These are phyloP conservation scores for Agrochola litura DNA, from an alignment of 2,888 invertebrate species.

Conservation along the genomic window DNA sequence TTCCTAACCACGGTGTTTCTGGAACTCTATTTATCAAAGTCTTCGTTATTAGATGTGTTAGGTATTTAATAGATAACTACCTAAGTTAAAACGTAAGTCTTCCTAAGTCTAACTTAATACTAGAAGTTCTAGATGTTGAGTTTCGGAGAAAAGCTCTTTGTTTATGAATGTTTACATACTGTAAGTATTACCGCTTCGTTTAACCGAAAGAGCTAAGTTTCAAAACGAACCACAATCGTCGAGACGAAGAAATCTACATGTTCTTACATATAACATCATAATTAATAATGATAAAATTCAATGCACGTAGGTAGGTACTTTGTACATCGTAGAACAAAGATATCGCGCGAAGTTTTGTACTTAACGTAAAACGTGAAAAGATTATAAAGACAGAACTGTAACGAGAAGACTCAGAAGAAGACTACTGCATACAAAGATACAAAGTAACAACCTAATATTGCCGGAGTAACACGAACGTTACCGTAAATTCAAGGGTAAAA, in stretches of 20 bases:
- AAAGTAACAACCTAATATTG: constrained; percentile 48
- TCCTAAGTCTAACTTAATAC: not conserved
- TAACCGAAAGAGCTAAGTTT: constrained; percentile 15
- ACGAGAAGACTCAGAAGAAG: constrained; percentile 36
- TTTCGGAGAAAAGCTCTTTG: constrained; percentile 7
- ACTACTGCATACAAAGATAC: constrained; percentile 41
- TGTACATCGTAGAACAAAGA: constrained; percentile 43
- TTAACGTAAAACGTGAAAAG: constrained; percentile 61
- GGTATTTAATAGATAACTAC: constrained; percentile 2
- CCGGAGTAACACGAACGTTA: constrained; percentile 37
- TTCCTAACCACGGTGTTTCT: not conserved
- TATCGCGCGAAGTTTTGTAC: constrained; percentile 58
- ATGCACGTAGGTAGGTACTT: constrained; percentile 45
- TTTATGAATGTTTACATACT: not conserved
- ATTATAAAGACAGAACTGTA: constrained; percentile 56
- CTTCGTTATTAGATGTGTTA: not conserved
- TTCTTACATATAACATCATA: constrained; percentile 21
- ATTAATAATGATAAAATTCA: constrained; percentile 49
- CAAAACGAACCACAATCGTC: constrained; percentile 2
- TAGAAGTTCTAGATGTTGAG: not conserved
- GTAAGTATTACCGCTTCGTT: not conserved
- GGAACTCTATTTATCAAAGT: not conserved
- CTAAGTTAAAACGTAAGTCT: constrained; percentile 7
- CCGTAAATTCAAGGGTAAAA: constrained; percentile 59
- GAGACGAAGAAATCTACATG: constrained; percentile 4